A percentile compares a stretch with the other conserved stretches of the same genome.
These are phyloP conservation scores for Caenorhabditis becei DNA, from an alignment of 2,888 invertebrate genomes.

Conservation along the genomic window DNA sequence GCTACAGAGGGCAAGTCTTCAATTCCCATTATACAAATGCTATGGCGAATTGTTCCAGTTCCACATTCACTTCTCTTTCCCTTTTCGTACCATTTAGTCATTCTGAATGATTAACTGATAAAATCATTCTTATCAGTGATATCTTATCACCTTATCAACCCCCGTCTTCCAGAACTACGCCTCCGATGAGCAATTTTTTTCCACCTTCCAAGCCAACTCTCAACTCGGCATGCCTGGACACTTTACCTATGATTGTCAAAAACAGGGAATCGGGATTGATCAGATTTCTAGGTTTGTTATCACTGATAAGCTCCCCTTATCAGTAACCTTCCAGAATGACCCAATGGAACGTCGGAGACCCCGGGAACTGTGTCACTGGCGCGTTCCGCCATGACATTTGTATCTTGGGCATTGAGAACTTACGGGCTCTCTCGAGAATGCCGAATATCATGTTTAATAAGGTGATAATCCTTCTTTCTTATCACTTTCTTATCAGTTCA, in stretches of 20 bases:
- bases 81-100: conserved; percentile 51
- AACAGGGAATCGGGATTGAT: conserved; percentile 22
- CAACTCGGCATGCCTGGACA: conserved; percentile 65
- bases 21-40: conserved; percentile 59
- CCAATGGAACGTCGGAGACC: conserved; percentile 31
- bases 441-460: conserved; percentile 64
- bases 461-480: not conserved
- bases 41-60: conserved; percentile 39
- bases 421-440: conserved; percentile 28
- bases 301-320: too few species aligned
- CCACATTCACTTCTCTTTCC: conserved; percentile 36
- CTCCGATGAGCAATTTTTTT: conserved; percentile 59
- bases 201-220: conserved; percentile 43
- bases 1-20: conserved; percentile 58
- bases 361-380: conserved; percentile 37
- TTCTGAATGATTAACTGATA: conserved; percentile 19
- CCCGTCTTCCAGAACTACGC: conserved; percentile 47
- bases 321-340: conserved; percentile 53
- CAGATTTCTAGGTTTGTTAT: conserved; percentile 34
- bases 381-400: conserved; percentile 57
- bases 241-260: conserved; percentile 48
- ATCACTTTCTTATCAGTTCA: conserved; percentile 8
- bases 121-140: too few species aligned
- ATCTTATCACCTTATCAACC: too few species aligned
- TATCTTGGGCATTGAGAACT: conserved; percentile 63